Base-by-base conservation (phyloP, 2,888 invertebrate genomes). In the Drosophila colorata region DNA sequence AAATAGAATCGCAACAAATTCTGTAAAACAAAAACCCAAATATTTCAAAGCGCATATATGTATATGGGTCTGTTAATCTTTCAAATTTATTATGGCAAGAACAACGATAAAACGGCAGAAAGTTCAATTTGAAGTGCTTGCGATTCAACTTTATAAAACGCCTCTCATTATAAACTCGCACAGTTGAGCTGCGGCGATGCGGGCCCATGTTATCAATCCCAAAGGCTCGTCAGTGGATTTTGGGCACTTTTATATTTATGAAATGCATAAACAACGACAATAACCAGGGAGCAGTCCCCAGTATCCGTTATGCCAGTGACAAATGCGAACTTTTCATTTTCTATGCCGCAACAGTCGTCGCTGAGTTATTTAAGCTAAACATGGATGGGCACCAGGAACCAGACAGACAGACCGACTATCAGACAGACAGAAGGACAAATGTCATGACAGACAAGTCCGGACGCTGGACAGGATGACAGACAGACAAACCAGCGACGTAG, bases 341-440 rank as follows among this genome's bases (percentile, higher is more conserved):
- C 73, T 57, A 71, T 78, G 71, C 71, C 76, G 63, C 71, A 79
- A 67, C 66, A 66, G 69, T 63, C 74, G 70, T 65, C 68, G 68
- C 55, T 74, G 80, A 79, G 78, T 79, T 79, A 79, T 74, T 79
- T 80, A 80, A 74, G 70, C 78, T 78, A 78, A 79, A 78, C 78
- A 78, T 73, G 78, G 77, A 72, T 72, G 73, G 53, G 61, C 78
- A 63, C 25, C 71, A 64, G 48, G 40, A 46, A 56, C 37, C 55
- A 64, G 53, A 60, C 52, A 16, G 40, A 25, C 33, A 13, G 58
- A 41, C 48, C 14, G 35, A 57, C 38, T 14, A 37, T 60, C 35
- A 4, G 49, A 37, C 37, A 4, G 49, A 66, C 60, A 55, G 63
- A 47, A 55, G 69, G 72, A 76, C 74, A 74, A 74, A 77, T 74